Evolutionary conservation across 1,140 invertebrate species (phyloP), one percentile per base, ranked within the genome.

Genomic region (Varroa destructor): DNA sequence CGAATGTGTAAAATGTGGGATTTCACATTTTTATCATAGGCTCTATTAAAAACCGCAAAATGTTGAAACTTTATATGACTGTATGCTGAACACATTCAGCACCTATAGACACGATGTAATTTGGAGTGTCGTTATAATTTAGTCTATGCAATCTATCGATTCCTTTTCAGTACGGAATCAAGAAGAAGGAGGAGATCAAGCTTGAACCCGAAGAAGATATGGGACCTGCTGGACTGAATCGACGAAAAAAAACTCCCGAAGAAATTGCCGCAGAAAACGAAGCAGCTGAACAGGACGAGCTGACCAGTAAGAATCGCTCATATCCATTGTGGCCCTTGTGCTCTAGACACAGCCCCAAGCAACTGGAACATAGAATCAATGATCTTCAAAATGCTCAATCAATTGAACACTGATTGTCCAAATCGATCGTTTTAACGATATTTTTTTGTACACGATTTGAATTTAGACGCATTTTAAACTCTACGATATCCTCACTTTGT

Each of bases 241-340:
- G 93, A 77, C 94, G 93, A 85, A 96, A 95, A 82, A 97, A 97
- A 83, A 96, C 93, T 55, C 93, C 93, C 0, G 94, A 95, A 80
- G 93, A 97, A 80, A 81, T 97, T 74, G 94, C 93, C 55, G 87
- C 90, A 37, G 94, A 97, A 80, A 91, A 91, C 10, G 92, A 94
- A 81, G 88, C 87, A 56, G 92, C 89, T 77, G 91, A 94, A 77
- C 89, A 94, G 81, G 91, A 95, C 79, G 93, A 97, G 80, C 93
- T 96, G 81, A 93, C 92, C 81, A 96, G 93, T 97, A 85, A 88
- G 88, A 37, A 4, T 61, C 71, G 14, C 46, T 57, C 1, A 0
- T 14, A 46, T n/a, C 25, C 14, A 3, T 73, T 72, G 25, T 25
- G 25, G 25, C 55, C 8, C 6, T 71, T 42, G 40, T 3, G 43